Evolutionary conservation across 2,888 invertebrate species (phyloP), one percentile per base, ranked within the genome.

Genomic region (Orthosia gracilis): DNA sequence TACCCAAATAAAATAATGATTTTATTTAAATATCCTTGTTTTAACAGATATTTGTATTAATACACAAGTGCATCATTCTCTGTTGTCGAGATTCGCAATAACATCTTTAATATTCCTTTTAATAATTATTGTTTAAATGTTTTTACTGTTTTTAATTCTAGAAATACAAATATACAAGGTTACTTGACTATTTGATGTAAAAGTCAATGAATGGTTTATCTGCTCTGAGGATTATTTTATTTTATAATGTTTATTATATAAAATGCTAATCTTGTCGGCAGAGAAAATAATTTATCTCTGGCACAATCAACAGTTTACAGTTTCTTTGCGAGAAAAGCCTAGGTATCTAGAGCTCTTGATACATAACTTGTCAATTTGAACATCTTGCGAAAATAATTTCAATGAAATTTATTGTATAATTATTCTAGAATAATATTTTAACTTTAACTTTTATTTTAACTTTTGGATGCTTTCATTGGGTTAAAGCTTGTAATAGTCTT

Each of bases 31-130:
- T 63, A 61, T 55, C 52, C 67, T 52, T 72, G 52, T 55, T 40
- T 61, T 50, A 73, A 75, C 57, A 49, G 40, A 54, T 72, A 57
- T 40, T 59, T 59, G 59, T 59, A 58, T 31, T 80, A 65, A 54
- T 63, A 62, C 31, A 40, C 63, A 70, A 75, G 58, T 74, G 71
- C 71, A 69, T 70, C 31, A 72, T 83, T 83, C 83, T 83, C 87
- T 85, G 85, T 81, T 85, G 52, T 69, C 85, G 77, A 85, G 83
- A 85, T 85, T 85, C 72, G 80, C 74, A 52, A 73, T 62, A n/a
- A 74, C 68, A 68, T 69, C 23, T 73, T 77, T 70, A 81, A 77
- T 80, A 76, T 85, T 85, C 55, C 26, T 77, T 85, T 73, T 82
- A 76, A 66, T 84, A 80, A 26, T 73, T 85, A 76, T 87, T 85